phyloP scores from a whole-genome alignment of 2,888 invertebrate genomes.

The Neria commutata region DNA sequence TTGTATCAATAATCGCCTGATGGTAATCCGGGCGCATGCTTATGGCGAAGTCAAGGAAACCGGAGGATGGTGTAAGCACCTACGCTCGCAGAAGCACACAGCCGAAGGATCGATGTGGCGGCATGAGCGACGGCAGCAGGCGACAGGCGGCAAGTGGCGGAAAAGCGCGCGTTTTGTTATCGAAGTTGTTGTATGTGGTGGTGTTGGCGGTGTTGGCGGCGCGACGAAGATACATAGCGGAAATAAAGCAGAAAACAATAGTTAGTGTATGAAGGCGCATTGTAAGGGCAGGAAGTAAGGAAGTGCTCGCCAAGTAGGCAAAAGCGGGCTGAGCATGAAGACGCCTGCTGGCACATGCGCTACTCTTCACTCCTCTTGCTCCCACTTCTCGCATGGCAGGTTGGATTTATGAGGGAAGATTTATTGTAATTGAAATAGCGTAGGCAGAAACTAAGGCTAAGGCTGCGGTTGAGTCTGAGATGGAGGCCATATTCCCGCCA shows the following conservation, averaged over 20 bases:
- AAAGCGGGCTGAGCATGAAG: no score
- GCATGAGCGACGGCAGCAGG: slow-evolving; percentile 19
- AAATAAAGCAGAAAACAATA: no score
- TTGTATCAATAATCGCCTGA: slow-evolving; percentile 92
- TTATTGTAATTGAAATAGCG: slow-evolving; percentile 55
- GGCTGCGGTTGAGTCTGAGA: no score
- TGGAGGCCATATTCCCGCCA: no score
- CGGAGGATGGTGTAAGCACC: slow-evolving; percentile 86
- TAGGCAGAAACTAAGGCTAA: slow-evolving; percentile 52
- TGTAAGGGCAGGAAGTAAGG: no score
- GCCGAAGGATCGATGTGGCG: background rate
- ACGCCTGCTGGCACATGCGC: no score
- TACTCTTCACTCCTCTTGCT: no score
- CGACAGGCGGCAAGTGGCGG: slow-evolving; percentile 4
- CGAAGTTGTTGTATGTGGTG: no score
- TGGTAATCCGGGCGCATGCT: slow-evolving; percentile 96
- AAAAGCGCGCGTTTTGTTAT: background rate
- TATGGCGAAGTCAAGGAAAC: slow-evolving; percentile 87
- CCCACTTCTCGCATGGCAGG: background rate
- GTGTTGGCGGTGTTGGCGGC: no score
- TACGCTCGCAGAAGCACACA: slow-evolving; percentile 54
- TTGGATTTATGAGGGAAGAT: slow-evolving; percentile 34
- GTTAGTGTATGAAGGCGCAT: no score
- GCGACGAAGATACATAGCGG: no score
- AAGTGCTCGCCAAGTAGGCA: no score